Percentiles rank a stretch among this genome's conserved stretches.
Evolutionary conservation across 2,113 vertebrate genomes (phyloP).

Genomic region (Upupa epops): DNA sequence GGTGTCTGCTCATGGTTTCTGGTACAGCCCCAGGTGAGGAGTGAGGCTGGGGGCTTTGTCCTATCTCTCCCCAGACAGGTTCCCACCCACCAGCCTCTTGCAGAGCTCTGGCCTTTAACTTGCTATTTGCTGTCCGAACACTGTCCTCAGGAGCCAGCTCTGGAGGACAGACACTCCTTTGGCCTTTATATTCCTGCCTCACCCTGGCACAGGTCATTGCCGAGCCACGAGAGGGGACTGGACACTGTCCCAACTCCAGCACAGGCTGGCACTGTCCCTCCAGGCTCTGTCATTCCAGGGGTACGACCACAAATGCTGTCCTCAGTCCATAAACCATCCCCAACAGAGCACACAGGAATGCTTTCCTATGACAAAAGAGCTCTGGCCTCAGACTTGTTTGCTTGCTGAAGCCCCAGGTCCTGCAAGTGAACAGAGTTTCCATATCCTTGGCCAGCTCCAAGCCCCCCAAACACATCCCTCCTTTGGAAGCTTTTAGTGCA

Average conservation of each 20-base stretch:
- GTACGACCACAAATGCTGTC: not conserved
- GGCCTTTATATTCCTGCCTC: not conserved
- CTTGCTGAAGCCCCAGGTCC: not conserved
- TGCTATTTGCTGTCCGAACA: not conserved
- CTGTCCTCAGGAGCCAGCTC: not conserved
- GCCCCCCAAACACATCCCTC: not conserved
- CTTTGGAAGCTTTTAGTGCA: not conserved
- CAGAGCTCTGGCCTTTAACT: not conserved
- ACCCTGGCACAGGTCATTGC: not conserved
- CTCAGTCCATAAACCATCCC: not conserved
- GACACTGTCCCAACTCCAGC: not conserved
- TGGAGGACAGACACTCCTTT: not conserved
- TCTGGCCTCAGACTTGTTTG: not conserved
- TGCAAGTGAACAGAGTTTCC: not conserved
- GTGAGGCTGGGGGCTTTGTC: not conserved
- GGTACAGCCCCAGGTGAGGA: accelerated
- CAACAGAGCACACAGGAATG: accelerated
- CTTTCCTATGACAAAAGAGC: not conserved
- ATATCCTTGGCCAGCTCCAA: not conserved
- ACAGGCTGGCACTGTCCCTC: not conserved
- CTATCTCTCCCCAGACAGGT: not conserved
- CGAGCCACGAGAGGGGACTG: accelerated
- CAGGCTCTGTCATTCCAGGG: not conserved
- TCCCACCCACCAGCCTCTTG: not conserved
- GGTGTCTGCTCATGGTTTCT: too few species aligned